Percentiles rank a stretch among this genome's conserved stretches.
These are phyloP conservation scores for Drosophila tripunctata DNA, from an alignment of 2,888 invertebrate species.

Conservation along the genomic window DNA sequence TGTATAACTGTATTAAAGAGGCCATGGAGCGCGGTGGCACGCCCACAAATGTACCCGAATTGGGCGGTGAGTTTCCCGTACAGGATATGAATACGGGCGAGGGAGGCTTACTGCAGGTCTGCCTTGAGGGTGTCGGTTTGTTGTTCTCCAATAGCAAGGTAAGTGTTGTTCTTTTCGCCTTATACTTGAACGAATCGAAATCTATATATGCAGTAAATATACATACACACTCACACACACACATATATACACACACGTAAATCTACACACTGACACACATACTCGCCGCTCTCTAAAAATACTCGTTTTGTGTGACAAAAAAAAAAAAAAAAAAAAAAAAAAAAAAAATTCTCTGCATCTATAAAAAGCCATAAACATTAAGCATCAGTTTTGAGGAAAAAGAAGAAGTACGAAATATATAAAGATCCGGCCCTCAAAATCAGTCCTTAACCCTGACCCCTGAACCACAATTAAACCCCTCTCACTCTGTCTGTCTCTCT, in stretches of 20 bases:
- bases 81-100: constrained; percentile 98
- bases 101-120: constrained; percentile 98
- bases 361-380: constrained; percentile 54
- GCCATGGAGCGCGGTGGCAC: constrained; percentile 97
- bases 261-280: constrained; percentile 24
- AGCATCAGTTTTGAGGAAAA: constrained; percentile 40
- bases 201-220: constrained; percentile 7
- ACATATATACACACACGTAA: constrained; percentile 17
- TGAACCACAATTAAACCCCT: constrained; percentile 6
- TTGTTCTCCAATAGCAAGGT: constrained; percentile 99
- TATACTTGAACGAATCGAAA: not conserved
- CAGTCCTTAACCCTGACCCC: constrained; percentile 4
- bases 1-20: constrained; percentile 99
- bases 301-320: constrained; percentile 59
- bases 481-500: constrained; percentile 5
- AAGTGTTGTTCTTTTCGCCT: constrained; percentile 83
- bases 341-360: constrained; percentile 52
- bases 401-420: constrained; percentile 27
- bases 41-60: constrained; percentile 84
- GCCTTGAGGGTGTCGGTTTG: constrained; percentile 99
- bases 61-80: constrained; percentile 98
- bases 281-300: constrained; percentile 59
- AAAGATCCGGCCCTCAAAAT: constrained; percentile 13
- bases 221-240: constrained; percentile 14
- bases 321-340: not conserved